phyloP scores from a whole-genome alignment of 2,888 invertebrate genomes.

The Orchesella flavescens region DNA sequence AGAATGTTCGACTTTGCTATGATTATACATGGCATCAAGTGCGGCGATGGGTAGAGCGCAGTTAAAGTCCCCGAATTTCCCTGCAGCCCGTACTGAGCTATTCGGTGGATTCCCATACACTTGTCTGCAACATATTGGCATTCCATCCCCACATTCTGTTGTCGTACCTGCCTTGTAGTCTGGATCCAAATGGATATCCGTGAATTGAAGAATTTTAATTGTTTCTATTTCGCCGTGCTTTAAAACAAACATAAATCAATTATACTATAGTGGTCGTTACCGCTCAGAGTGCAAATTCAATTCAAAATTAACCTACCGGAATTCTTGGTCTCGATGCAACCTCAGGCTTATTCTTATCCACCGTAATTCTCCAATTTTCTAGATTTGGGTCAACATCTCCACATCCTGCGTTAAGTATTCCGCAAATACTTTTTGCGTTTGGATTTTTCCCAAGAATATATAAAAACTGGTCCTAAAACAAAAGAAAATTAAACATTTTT shows the following conservation, averaged over 20 bases:
- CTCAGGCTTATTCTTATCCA: constrained; percentile 52
- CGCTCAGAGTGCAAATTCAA: not conserved
- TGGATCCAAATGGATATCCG: constrained; percentile 96
- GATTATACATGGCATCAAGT: constrained; percentile 91
- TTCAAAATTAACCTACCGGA: constrained; percentile 1
- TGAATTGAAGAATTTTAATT: constrained; percentile 94
- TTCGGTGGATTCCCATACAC: constrained; percentile 84
- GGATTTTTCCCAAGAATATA: constrained; percentile 78
- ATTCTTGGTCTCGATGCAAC: not conserved
- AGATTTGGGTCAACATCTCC: constrained; percentile 32
- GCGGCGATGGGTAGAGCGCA: constrained; percentile 95
- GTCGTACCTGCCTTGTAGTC: constrained; percentile 92
- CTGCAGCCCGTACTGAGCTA: constrained; percentile 86
- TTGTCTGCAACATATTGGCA: constrained; percentile 87
- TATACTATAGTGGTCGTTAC: too few species aligned
- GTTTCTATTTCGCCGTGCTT: constrained; percentile 76
- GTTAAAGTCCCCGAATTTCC: constrained; percentile 95
- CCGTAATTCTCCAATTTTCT: constrained; percentile 56
- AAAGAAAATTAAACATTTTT: not conserved
- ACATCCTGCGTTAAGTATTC: constrained; percentile 74
- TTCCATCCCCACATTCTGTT: constrained; percentile 90
- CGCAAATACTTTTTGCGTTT: constrained; percentile 78
- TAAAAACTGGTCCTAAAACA: constrained; percentile 78
- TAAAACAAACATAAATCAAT: constrained; percentile 53
- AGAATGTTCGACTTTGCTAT: constrained; percentile 89